Evolutionary conservation across 2,113 vertebrate species (phyloP).

Genomic region (Anguilla rostrata): DNA sequence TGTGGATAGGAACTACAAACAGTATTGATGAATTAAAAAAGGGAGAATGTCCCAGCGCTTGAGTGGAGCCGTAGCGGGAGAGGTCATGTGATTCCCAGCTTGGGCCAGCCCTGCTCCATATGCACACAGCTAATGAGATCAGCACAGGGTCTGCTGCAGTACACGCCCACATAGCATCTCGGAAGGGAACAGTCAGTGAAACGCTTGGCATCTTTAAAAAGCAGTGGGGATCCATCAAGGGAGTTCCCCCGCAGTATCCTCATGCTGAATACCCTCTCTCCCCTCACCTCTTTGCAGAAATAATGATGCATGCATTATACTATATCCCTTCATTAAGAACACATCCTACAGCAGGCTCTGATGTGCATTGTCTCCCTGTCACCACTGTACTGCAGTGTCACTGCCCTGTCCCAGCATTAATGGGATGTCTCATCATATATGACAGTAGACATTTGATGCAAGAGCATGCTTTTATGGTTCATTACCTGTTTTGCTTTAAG

Average conservation of each 20-base stretch:
- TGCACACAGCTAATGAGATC: neutral
- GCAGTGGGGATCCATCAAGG: neutral
- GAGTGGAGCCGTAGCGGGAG: neutral
- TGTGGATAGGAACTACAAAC: neutral
- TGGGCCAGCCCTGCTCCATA: neutral
- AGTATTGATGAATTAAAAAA: neutral
- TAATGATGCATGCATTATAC: neutral
- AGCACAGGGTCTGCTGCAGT: neutral
- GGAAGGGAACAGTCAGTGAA: neutral
- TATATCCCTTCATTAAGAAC: neutral
- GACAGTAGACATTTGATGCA: neutral
- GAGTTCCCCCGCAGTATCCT: neutral
- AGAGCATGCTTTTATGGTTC: neutral
- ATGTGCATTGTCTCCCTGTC: neutral
- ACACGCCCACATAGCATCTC: neutral
- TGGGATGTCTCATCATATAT: neutral
- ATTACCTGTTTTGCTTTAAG: neutral
- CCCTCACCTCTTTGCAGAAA: neutral
- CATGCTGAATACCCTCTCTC: neutral
- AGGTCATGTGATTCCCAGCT: neutral
- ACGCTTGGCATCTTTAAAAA: neutral
- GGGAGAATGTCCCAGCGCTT: neutral
- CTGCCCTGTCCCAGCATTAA: neutral
- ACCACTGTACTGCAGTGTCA: neutral
- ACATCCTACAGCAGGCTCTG: neutral